Evolutionary conservation across 2,113 vertebrate genomes (phyloP).

Genomic region (Lepisosteus osseus): DNA sequence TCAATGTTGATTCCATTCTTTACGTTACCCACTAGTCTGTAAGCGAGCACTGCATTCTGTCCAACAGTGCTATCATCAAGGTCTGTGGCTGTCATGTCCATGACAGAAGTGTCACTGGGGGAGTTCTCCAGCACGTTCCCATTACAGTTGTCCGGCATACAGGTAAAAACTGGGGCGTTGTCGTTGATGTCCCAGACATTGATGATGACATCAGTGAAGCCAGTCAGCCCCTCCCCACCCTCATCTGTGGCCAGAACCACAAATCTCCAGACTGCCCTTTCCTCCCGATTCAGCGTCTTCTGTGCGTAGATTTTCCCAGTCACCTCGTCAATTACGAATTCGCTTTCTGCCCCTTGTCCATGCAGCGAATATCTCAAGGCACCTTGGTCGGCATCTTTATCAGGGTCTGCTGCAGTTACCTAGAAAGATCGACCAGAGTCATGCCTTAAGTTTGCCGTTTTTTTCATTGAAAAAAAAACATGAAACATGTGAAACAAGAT

Average conservation of each 20-base stretch:
- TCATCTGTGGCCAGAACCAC: constrained; percentile 84
- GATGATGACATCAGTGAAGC: constrained; percentile 87
- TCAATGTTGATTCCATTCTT: constrained; percentile 51
- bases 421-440: constrained; percentile 48
- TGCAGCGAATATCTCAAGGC: constrained; percentile 82
- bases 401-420: constrained; percentile 83
- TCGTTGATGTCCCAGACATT: constrained; percentile 87
- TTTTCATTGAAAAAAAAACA: too few relatives aligned
- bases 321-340: constrained; percentile 82
- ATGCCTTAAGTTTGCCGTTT: constrained; percentile 1
- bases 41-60: constrained; percentile 77
- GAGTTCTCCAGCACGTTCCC: constrained; percentile 79
- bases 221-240: constrained; percentile 82
- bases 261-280: constrained; percentile 80
- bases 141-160: constrained; percentile 70
- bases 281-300: constrained; percentile 75
- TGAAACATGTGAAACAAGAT: too few relatives aligned
- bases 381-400: constrained; percentile 71
- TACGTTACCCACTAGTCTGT: constrained; percentile 70
- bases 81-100: constrained; percentile 83
- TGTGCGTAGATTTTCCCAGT: constrained; percentile 81
- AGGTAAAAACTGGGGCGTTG: constrained; percentile 72
- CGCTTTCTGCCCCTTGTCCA: constrained; percentile 77
- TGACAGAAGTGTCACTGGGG: constrained; percentile 64
- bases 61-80: constrained; percentile 78